Evolutionary conservation across 1,140 invertebrate species (phyloP), one percentile per base, ranked within the genome.

Genomic region (Argopecten irradians): DNA sequence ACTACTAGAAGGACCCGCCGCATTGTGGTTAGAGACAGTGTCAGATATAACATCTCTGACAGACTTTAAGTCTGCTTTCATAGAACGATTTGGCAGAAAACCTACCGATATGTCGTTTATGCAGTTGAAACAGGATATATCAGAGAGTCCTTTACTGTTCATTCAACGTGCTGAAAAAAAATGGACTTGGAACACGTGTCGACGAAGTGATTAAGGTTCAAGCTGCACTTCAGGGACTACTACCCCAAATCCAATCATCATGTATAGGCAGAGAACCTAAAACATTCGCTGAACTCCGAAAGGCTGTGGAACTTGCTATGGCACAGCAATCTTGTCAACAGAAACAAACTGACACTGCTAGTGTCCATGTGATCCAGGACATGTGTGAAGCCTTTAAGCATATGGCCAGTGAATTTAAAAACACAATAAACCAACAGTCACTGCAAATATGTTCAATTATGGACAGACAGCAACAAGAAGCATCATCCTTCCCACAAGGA

Each of bases 121-220:
- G 84, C 36, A 33, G 19, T 13, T 85, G 19, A 34, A n/a, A 85
- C 84, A 85, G 36, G n/a, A 36, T 8, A 36, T 14, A 1, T 7
- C 34, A 39, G 84, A 85, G 28, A 85, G 8, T 36, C 9, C 33
- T 16, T 11, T 28, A 0, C 1, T 14, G 1, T 85, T 35, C 36
- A 34, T 85, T 11, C 9, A 85, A 85, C 35, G 84, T 16, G 84
- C 84, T 36, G 84, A 85, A 39, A 85, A 39, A 85, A 39, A 16
- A n/a, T n/a, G 84, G 33, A 13, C 36, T 85, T 1, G 84, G 84
- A 85, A 14, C 33, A 7, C 34, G n/a, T 11, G 28, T 13, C 36
- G n/a, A 33, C 84, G 0, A 34, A 85, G 36, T 28, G 36, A 13
- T 85, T n/a, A 85, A 85, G 34, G 84, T 85, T 9, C 11, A 34